Base-by-base conservation (phyloP, 2,797 vertebrate species). In the Malacoctenus gilli region DNA sequence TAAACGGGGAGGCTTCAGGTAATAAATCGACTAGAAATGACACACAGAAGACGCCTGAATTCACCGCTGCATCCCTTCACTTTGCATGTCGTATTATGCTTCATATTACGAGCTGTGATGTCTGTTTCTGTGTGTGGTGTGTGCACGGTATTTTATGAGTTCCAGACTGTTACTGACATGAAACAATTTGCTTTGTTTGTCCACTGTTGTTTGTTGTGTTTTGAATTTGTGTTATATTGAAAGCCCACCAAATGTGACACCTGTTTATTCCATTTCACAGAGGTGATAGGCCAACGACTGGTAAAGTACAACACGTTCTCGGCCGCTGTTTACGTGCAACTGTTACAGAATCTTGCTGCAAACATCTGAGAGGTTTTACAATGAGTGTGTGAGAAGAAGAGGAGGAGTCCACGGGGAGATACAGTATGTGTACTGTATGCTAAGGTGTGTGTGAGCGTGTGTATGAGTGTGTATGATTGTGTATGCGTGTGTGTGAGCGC, bases 301-400 rank as follows among this genome's bases (percentile, higher is more conserved):
- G 39, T 57, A 49, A 66, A 66, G 59, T 49, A 35, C 19, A 77
- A 57, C 18, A 28, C 21, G 51, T 59, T 72, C 19, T 5, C 30
- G 59, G 34, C 65, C 66, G 59, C 23, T 72, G 57, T 72, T 59
- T 67, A 18, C 49, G 23, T 64, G 72, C 58, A 80, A 77, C 48
- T 49, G 55, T 78, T 75, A 63, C 65, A 72, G 72, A 73, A 69
- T 77, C 66, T 78, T 85, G 67, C 72, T 75, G 68, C 61, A 82
- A 85, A 80, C 61, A 79, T 84, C 80, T 66, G 42, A 72, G 51
- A 68, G 73, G 76, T 69, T 85, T 80, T 74, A 72, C 76, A 80
- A 78, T 74, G 75, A 79, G 49, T 80, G 74, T 72, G 59, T 72
- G 72, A 71, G 64, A 47, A 68, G 69, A 63, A 71, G 52, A 56